A percentile compares a stretch with the other conserved stretches of the same genome.
These are phyloP conservation scores for Drosophila sordidula DNA, from an alignment of 2,888 invertebrate genomes.

Conservation along the genomic window DNA sequence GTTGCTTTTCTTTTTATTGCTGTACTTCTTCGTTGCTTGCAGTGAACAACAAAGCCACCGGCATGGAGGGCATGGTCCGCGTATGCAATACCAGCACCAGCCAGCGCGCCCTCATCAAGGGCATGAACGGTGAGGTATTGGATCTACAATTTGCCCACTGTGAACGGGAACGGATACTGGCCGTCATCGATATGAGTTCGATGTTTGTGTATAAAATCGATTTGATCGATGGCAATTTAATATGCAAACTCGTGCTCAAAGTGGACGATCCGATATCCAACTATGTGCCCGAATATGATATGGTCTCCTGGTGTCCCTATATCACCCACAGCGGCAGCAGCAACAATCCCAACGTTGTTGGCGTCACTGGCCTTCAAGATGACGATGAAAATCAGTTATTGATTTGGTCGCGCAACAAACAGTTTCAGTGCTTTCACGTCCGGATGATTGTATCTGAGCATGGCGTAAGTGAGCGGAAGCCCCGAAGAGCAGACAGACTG, in stretches of 20 bases:
- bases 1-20: not conserved
- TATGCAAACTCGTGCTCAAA: slow-evolving; percentile 86
- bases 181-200: slow-evolving; percentile 94
- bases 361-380: slow-evolving; percentile 85
- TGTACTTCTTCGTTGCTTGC: not conserved
- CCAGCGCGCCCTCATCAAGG: slow-evolving; percentile 93
- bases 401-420: slow-evolving; percentile 91
- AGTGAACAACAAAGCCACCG: slow-evolving; percentile 84
- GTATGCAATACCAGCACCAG: slow-evolving; percentile 89
- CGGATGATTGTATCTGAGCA: slow-evolving; percentile 80
- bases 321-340: slow-evolving; percentile 55
- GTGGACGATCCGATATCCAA: slow-evolving; percentile 85
- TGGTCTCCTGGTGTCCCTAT: slow-evolving; percentile 97
- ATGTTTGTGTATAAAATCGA: slow-evolving; percentile 93
- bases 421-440: slow-evolving; percentile 85
- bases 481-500: too few relatives aligned
- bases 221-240: slow-evolving; percentile 87
- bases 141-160: slow-evolving; percentile 96
- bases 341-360: slow-evolving; percentile 10
- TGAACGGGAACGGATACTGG: slow-evolving; percentile 91
- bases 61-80: slow-evolving; percentile 90
- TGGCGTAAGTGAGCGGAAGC: slow-evolving; percentile 75
- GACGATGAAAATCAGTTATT: slow-evolving; percentile 91
- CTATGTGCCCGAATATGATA: slow-evolving; percentile 86
- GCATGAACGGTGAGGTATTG: slow-evolving; percentile 94